Base-by-base conservation (phyloP, 2,113 vertebrate species). In the Seriola dumerili region DNA sequence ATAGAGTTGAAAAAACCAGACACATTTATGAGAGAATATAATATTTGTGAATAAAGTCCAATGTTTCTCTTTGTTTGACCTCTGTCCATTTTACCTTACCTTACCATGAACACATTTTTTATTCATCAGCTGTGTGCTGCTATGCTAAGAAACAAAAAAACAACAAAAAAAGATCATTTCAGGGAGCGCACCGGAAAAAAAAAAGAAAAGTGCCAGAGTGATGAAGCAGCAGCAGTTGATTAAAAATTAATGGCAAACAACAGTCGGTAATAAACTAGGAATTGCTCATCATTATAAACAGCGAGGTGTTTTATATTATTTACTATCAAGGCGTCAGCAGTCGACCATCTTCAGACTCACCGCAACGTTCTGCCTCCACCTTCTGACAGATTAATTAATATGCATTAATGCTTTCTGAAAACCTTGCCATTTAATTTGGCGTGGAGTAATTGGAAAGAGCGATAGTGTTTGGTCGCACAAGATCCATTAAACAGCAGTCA, bases 231-330 rank as follows among this genome's bases (percentile, higher is more conserved):
- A 75, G 79, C 80, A 50, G 89, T 59, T 91, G 86, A 93, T 93
- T 92, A 89, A 85, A 92, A 91, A 89, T 90, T 80, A 92, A 94
- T 92, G 91, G 70, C 76, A 83, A 89, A 93, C 91, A 93, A 91
- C 90, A 81, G 81, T 84, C 68, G 57, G 84, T 89, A 91, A 93
- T 93, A 92, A 93, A 92, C 65, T 83, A 76, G 78, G 85, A 91
- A 93, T 90, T 87, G 86, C 78, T 86, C 57, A 29, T 93, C 89
- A 91, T 93, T 93, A 92, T 92, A 92, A 93, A 85, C 68, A 82
- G 82, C 73, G 65, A 90, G 83, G 89, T 85, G 34, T 82, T 86
- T 87, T 89, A 92, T 84, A 84, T 93, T 92, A 90, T 92, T 93
- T 89, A 87, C 77, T 65, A 85, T 85, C 48, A 34, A 72, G 84